phyloP scores from a whole-genome alignment of 2,797 vertebrate species.

The Centroberyx gerrardi region DNA sequence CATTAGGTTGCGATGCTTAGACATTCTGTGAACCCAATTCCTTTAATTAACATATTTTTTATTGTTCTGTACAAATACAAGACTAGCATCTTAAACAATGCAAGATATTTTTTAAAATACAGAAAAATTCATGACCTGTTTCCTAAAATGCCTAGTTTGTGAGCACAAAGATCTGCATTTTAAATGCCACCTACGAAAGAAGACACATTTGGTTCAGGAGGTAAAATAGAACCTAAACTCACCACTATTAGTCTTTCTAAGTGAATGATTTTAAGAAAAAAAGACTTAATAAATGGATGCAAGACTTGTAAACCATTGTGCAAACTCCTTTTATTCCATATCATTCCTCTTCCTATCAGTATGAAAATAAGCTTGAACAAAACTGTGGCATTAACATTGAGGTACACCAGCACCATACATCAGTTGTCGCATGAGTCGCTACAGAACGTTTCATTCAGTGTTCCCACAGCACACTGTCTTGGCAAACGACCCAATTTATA shows the following conservation, averaged over 20 bases:
- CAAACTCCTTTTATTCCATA: conserved; percentile 58
- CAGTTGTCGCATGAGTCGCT: conserved; percentile 22
- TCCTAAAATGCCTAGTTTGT: neutral
- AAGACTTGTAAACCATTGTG: conserved; percentile 21
- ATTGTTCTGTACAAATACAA: conserved; percentile 20
- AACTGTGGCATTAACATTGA: conserved; percentile 26
- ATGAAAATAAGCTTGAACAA: conserved; percentile 52
- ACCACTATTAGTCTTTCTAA: neutral
- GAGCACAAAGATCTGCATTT: neutral
- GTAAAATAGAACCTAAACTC: neutral
- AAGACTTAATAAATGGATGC: conserved; percentile 5
- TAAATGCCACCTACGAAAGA: neutral
- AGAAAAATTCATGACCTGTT: neutral
- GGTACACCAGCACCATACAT: conserved; percentile 10
- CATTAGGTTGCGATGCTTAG: neutral
- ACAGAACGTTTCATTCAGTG: conserved; percentile 35
- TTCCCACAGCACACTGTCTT: conserved; percentile 37
- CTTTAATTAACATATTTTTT: conserved; percentile 4
- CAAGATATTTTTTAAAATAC: neutral
- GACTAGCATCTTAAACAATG: conserved; percentile 17
- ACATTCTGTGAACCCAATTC: neutral
- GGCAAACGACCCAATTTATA: conserved; percentile 40
- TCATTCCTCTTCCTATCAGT: conserved; percentile 34
- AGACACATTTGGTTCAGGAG: conserved; percentile 16
- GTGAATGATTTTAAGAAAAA: conserved; percentile 16